phyloP scores from a whole-genome alignment of 2,888 invertebrate genomes.

The Sycophila texana region DNA sequence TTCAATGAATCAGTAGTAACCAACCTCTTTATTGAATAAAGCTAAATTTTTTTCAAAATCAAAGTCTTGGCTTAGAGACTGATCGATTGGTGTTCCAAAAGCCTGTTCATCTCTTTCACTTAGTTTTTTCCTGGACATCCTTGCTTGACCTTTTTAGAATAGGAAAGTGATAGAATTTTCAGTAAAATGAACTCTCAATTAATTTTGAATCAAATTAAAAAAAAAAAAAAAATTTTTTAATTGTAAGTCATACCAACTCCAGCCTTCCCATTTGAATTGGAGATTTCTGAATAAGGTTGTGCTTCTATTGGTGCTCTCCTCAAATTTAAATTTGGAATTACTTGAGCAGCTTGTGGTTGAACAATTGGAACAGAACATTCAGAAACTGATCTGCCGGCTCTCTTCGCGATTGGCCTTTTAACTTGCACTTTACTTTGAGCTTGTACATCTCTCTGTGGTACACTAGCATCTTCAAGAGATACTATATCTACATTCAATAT shows the following conservation, averaged over 20 bases:
- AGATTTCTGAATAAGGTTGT: conserved; percentile 63
- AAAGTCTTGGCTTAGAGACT: conserved; percentile 85
- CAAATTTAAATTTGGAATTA: conserved; percentile 60
- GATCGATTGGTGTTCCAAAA: conserved; percentile 85
- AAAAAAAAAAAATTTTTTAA: background rate
- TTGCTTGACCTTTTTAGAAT: conserved; percentile 66
- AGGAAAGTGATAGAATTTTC: background rate
- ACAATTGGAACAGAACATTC: conserved; percentile 69
- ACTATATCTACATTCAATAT: conserved; percentile 87
- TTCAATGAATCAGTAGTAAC: background rate
- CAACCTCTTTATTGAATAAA: conserved; percentile 87
- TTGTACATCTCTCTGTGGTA: conserved; percentile 69
- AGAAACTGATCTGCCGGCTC: conserved; percentile 76
- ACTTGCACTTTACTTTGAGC: conserved; percentile 77
- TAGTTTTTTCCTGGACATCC: conserved; percentile 74
- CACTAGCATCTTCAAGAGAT: conserved; percentile 78
- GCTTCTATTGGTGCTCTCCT: conserved; percentile 62
- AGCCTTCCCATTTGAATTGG: conserved; percentile 67
- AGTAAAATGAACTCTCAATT: background rate
- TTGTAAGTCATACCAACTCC: conserved; percentile 58
- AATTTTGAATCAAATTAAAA: background rate
- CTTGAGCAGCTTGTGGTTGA: conserved; percentile 61
- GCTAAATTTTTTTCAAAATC: conserved; percentile 97
- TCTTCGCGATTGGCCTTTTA: conserved; percentile 78
- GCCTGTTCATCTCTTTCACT: conserved; percentile 83